Evolutionary conservation across 2,888 invertebrate species (phyloP).

Genomic region (Lasioglossum zephyrum): DNA sequence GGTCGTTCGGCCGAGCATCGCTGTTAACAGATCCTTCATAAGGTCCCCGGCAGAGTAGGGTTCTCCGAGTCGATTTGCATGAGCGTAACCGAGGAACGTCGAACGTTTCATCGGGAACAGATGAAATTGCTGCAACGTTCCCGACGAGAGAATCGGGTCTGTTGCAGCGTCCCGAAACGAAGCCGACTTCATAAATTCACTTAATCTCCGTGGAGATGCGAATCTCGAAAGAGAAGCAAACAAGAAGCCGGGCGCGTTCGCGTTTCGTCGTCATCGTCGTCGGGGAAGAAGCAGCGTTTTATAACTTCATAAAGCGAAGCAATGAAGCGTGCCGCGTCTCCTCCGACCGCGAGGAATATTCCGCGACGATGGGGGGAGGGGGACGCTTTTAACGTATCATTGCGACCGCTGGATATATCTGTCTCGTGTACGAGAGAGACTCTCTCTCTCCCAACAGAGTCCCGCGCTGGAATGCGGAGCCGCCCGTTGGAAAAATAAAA

Average conservation of each 20-base stretch:
- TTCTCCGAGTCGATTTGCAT: background rate
- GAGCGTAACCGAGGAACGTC: background rate
- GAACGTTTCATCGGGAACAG: background rate
- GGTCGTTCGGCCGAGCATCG: background rate
- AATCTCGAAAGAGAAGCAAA: background rate
- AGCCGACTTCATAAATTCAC: slow-evolving; percentile 37
- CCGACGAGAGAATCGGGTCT: background rate
- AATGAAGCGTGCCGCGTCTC: slow-evolving; percentile 54
- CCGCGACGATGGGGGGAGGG: background rate
- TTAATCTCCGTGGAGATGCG: background rate
- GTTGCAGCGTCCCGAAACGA: background rate
- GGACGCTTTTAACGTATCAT: slow-evolving; percentile 27
- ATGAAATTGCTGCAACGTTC: background rate
- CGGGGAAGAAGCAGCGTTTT: slow-evolving; percentile 38
- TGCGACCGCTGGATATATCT: slow-evolving; percentile 10
- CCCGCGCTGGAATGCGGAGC: slow-evolving; percentile 35
- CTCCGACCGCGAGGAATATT: slow-evolving; percentile 19
- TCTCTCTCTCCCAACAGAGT: background rate
- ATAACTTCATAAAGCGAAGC: slow-evolving; percentile 55
- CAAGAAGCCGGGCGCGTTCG: slow-evolving; percentile 1
- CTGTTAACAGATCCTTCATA: slow-evolving; percentile 6
- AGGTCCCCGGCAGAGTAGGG: background rate
- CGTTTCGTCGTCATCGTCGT: background rate
- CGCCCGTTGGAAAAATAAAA: slow-evolving; percentile 6
- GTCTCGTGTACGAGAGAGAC: background rate